These are phyloP conservation scores for Apodemia duryi DNA, from an alignment of 2,888 invertebrate species.

Conservation along the genomic window DNA sequence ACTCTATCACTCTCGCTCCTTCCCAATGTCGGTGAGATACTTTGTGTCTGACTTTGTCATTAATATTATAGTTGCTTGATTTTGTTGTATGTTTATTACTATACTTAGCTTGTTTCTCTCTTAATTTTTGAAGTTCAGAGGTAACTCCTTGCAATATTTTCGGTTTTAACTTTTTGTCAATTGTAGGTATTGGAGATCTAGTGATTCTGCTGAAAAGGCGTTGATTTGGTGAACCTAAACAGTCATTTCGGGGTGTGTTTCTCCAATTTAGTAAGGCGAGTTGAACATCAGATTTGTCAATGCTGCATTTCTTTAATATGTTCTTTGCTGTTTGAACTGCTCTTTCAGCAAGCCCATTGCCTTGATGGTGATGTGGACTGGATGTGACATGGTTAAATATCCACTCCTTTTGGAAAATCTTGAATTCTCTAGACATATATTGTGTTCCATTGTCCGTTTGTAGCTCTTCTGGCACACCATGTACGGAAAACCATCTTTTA, in stretches of 20 bases:
- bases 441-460: constrained; percentile 20
- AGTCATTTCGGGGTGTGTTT: constrained; percentile 27
- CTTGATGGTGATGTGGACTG: constrained; percentile 25
- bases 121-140: constrained; percentile 20
- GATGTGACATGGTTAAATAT: constrained; percentile 28
- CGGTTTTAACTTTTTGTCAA: constrained; percentile 15
- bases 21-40: too few species aligned
- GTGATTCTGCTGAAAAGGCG: constrained; percentile 30
- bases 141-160: constrained; percentile 24
- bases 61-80: too few species aligned
- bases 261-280: constrained; percentile 28
- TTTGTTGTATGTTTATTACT: too few species aligned
- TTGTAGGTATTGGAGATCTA: constrained; percentile 24
- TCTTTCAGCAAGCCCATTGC: constrained; percentile 20
- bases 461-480: constrained; percentile 26
- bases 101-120: constrained; percentile 20
- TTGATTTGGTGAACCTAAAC: constrained; percentile 21
- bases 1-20: neutral
- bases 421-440: too few species aligned
- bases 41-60: too few species aligned
- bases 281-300: constrained; percentile 26
- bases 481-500: constrained; percentile 15
- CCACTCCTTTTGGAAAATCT: constrained; percentile 23
- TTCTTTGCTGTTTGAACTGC: constrained; percentile 23
- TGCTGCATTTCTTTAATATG: constrained; percentile 23